Conservation (phyloP, 30 jellyfish, hydroid and myxozoan species). For the Clytia hemisphaerica region DNA sequence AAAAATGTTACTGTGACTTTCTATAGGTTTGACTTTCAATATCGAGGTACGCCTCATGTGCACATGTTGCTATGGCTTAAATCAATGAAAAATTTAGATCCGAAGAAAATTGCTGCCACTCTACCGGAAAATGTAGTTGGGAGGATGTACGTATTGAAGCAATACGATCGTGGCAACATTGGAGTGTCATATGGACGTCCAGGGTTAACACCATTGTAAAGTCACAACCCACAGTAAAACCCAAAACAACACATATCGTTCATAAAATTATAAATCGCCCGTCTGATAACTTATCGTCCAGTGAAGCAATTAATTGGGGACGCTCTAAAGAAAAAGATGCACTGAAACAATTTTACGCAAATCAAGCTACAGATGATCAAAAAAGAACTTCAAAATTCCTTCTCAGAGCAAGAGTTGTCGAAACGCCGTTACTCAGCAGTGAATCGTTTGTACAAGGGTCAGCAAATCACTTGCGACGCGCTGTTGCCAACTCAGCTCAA, state of each 20-base stretch:
- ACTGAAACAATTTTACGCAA: conserved; percentile 16
- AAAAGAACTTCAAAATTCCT: no score
- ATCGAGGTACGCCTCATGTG: conserved; percentile 18
- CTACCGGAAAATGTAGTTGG: no score
- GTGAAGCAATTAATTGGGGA: conserved; percentile 41
- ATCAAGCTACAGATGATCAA: no score
- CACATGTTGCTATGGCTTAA: no score
- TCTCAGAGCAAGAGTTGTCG: no score
- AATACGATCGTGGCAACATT: conserved; percentile 30
- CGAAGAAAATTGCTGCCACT: no score
- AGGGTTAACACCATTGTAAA: conserved; percentile 19
- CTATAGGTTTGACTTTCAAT: conserved; percentile 32
- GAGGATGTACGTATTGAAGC: no score
- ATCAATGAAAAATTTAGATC: no score
- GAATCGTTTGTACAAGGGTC: no score
- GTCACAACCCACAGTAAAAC: not conserved
- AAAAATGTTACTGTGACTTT: not conserved
- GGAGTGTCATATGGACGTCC: conserved; percentile 37
- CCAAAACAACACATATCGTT: conserved; percentile 32
- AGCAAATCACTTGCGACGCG: no score
- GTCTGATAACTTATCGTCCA: not conserved
- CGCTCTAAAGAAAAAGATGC: conserved; percentile 19
- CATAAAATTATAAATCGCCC: not conserved
- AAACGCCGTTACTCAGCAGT: no score
- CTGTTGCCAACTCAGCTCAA: no score